These are phyloP conservation scores for Zoanthus sociatus DNA, from an alignment of 92 coral and sea anemone species.

Conservation along the genomic window DNA sequence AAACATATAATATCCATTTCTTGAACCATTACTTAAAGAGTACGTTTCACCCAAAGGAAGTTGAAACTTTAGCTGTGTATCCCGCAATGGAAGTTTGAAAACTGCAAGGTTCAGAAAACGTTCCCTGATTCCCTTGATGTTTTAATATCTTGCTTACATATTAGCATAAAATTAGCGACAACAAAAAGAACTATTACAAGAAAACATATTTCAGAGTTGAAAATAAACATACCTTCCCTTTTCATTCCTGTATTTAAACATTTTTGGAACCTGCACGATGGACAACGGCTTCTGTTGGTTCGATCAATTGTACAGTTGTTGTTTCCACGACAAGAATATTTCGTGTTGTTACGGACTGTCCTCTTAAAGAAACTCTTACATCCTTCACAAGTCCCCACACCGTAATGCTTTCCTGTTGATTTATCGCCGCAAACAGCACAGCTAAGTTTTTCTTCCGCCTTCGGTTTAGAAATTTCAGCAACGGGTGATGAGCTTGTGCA, in stretches of 20 bases:
- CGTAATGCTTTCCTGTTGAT: conserved; percentile 91
- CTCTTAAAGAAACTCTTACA: conserved; percentile 93
- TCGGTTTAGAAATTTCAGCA: conserved; percentile 52
- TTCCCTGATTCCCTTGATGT: background rate
- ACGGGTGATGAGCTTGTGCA: conserved; percentile 60
- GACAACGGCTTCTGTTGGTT: conserved; percentile 88
- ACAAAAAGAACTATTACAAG: background rate
- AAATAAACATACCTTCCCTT: conserved; percentile 72
- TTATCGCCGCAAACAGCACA: conserved; percentile 92
- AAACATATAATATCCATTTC: no score
- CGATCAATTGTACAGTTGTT: conserved; percentile 81
- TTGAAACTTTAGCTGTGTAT: no score
- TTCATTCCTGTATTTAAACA: conserved; percentile 90
- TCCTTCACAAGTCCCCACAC: conserved; percentile 92
- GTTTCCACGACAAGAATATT: conserved; percentile 87
- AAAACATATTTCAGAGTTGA: background rate
- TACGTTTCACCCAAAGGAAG: no score
- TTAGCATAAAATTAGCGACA: background rate
- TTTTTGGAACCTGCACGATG: conserved; percentile 87
- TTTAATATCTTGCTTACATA: background rate
- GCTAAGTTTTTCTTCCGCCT: conserved; percentile 76
- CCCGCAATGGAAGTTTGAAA: background rate
- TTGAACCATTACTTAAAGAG: no score
- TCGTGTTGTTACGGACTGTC: conserved; percentile 87
- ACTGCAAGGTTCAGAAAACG: background rate